A percentile compares a stretch with the other conserved stretches of the same genome.
Evolutionary conservation across 2,888 invertebrate genomes (phyloP).

Genomic region (Cephus runcator): DNA sequence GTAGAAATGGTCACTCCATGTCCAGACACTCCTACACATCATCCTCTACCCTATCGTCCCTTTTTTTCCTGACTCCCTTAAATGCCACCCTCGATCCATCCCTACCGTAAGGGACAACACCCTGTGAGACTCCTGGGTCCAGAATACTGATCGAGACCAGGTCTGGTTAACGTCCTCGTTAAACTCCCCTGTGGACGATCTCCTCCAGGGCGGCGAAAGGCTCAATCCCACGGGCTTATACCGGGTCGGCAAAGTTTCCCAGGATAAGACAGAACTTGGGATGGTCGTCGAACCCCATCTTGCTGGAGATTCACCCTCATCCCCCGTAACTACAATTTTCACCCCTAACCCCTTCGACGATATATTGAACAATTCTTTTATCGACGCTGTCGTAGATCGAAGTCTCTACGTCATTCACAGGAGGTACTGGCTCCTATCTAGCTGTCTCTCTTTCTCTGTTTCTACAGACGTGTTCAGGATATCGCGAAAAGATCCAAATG

Average conservation of each 20-base stretch:
- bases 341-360: neutral
- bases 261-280: neutral
- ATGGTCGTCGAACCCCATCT: neutral
- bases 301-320: neutral
- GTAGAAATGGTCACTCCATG: neutral
- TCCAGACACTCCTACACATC: neutral
- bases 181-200: slow-evolving; percentile 27
- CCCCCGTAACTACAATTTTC: neutral
- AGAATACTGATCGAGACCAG: slow-evolving; percentile 8
- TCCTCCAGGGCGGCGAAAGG: neutral
- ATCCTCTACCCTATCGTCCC: neutral
- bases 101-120: neutral
- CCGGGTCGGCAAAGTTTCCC: neutral
- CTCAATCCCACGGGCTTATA: slow-evolving; percentile 9
- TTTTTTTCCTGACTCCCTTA: neutral
- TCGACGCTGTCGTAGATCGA: neutral
- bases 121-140: neutral
- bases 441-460: neutral
- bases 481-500: neutral
- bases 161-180: slow-evolving; percentile 27
- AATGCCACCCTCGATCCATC: neutral
- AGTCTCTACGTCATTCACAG: neutral
- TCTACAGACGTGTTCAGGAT: neutral
- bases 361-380: neutral
- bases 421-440: too few species aligned